phyloP scores from a whole-genome alignment of 1,140 invertebrate genomes.

The Drosophila serrata region DNA sequence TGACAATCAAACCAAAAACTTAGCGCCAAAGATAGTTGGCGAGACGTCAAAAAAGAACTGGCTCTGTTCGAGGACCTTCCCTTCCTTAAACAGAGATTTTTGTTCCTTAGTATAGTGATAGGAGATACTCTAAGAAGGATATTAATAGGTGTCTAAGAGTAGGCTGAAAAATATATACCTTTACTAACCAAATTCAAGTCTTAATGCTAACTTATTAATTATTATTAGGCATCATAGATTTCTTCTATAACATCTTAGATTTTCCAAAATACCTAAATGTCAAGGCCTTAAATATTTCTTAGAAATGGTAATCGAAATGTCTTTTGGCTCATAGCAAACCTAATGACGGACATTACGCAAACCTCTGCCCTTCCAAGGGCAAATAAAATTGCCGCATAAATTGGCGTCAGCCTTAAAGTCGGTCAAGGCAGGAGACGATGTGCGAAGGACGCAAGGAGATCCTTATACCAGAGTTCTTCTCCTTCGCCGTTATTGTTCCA shows the following conservation, averaged over 20 bases:
- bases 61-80: not conserved
- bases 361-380: constrained; percentile 15
- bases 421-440: constrained; percentile 61
- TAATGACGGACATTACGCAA: constrained; percentile 36
- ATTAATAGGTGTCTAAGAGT: not conserved
- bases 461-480: constrained; percentile 7
- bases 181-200: too few species aligned
- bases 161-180: too few species aligned
- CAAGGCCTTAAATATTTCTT: not conserved
- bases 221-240: too few species aligned
- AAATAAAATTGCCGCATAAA: constrained; percentile 67
- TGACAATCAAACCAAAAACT: constrained; percentile 68
- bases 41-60: constrained; percentile 23
- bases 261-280: too few species aligned
- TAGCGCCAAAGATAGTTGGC: constrained; percentile 49
- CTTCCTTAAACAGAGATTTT: not conserved
- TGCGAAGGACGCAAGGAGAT: constrained; percentile 31
- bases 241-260: not conserved
- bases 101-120: not conserved
- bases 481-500: constrained; percentile 10
- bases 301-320: constrained; percentile 21
- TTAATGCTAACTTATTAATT: too few species aligned
- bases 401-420: constrained; percentile 84
- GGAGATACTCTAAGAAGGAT: constrained; percentile 6
- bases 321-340: constrained; percentile 7